These are phyloP conservation scores for Porites divaricata DNA, from an alignment of 92 coral and sea anemone genomes.

Conservation along the genomic window DNA sequence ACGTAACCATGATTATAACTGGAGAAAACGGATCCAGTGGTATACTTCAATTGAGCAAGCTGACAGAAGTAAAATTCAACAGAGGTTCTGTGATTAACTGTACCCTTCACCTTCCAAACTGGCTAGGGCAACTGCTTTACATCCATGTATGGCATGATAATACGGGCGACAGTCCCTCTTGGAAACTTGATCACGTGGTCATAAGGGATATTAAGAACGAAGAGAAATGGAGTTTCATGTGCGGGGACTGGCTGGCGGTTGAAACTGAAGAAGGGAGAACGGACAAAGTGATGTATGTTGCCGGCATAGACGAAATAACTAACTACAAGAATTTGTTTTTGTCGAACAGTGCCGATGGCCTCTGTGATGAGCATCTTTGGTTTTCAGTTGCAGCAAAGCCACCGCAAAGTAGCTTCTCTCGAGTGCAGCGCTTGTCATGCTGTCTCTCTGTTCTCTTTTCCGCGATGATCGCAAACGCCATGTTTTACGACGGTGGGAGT, in stretches of 20 bases:
- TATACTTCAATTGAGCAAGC: slow-evolving; percentile 58
- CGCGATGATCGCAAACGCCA: slow-evolving; percentile 91
- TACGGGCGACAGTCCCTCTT: slow-evolving; percentile 75
- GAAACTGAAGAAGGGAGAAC: slow-evolving; percentile 81
- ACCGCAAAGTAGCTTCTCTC: slow-evolving; percentile 81
- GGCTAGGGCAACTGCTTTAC: slow-evolving; percentile 71
- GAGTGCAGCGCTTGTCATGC: slow-evolving; percentile 90
- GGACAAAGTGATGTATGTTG: slow-evolving; percentile 70
- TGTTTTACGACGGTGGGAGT: slow-evolving; percentile 82
- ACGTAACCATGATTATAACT: slow-evolving; percentile 49
- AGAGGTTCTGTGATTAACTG: slow-evolving; percentile 64
- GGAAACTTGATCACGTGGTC: slow-evolving; percentile 79
- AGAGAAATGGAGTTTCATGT: slow-evolving; percentile 72
- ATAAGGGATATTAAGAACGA: slow-evolving; percentile 70
- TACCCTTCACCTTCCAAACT: slow-evolving; percentile 52
- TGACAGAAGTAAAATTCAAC: slow-evolving; percentile 37
- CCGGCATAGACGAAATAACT: slow-evolving; percentile 60
- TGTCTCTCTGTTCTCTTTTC: slow-evolving; percentile 85
- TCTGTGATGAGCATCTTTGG: slow-evolving; percentile 94
- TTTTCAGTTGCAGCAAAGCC: slow-evolving; percentile 90
- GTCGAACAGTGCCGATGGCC: slow-evolving; percentile 72
- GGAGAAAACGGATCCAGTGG: slow-evolving; percentile 73
- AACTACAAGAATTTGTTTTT: slow-evolving; percentile 73
- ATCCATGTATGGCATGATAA: slow-evolving; percentile 95
- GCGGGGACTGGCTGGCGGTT: slow-evolving; percentile 90